Conservation (phyloP, 2,888 invertebrate species). For the Halictus ligatus region DNA sequence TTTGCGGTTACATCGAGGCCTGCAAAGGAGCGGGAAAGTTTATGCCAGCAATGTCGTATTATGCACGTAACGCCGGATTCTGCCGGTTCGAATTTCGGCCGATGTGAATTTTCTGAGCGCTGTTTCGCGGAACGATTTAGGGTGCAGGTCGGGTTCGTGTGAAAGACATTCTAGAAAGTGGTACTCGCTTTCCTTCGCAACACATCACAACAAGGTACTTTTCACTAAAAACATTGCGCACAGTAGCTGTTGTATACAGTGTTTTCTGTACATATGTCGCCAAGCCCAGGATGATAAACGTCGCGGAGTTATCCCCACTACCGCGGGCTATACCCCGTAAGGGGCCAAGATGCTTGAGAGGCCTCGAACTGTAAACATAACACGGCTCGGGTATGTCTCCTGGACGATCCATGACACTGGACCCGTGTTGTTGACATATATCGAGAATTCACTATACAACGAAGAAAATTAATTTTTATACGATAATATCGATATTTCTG, state of each 20-base stretch:
- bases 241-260: background rate
- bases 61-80: background rate
- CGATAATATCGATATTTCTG: too few relatives aligned
- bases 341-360: too few relatives aligned
- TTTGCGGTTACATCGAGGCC: background rate
- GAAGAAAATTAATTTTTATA: too few relatives aligned
- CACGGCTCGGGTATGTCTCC: too few relatives aligned
- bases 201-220: background rate
- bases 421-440: too few relatives aligned
- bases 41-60: background rate
- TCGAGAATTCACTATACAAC: too few relatives aligned
- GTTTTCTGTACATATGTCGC: too few relatives aligned
- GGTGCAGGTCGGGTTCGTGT: background rate
- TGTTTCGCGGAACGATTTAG: background rate
- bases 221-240: background rate
- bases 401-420: too few relatives aligned
- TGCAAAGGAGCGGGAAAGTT: background rate
- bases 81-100: background rate
- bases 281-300: too few relatives aligned
- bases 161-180: background rate
- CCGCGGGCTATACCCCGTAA: too few relatives aligned
- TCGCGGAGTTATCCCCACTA: too few relatives aligned
- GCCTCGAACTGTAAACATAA: too few relatives aligned
- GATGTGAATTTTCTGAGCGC: background rate
- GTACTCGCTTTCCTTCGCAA: background rate